Evolutionary conservation across 2,888 invertebrate genomes (phyloP), one percentile per base, ranked within the genome.

Genomic region (Oegoconia quadripuncta): DNA sequence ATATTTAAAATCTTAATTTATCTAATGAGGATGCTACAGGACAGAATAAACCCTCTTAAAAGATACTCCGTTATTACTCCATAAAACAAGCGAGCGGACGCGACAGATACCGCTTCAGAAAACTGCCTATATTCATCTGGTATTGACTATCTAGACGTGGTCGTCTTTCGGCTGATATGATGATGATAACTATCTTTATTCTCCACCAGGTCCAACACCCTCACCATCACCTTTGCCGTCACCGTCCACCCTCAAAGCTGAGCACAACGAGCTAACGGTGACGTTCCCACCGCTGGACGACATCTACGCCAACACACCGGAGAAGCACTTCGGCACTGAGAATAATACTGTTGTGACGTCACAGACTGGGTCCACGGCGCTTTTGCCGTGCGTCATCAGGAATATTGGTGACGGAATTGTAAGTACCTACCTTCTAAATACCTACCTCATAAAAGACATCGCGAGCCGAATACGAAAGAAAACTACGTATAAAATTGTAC

Each of bases 401-500:
- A 94, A 95, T 71, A 93, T 95, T 57, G 95, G 95, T 35, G 95
- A 96, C 75, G 95, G 95, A 60, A 93, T 94, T 90, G 96, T 96
- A 78, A 94, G 95, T 91, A 57, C 5, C 12, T 18, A n/a, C n/a
- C n/a, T n/a, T n/a, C n/a, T n/a, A n/a, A n/a, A n/a, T n/a, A n/a
- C n/a, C n/a, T n/a, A n/a, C n/a, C n/a, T n/a, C n/a, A n/a, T n/a
- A n/a, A n/a, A n/a, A n/a, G n/a, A n/a, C n/a, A n/a, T n/a, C n/a
- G n/a, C n/a, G n/a, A n/a, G n/a, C n/a, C n/a, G n/a, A n/a, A n/a
- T n/a, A n/a, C n/a, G n/a, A n/a, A n/a, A n/a, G n/a, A n/a, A n/a
- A n/a, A n/a, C n/a, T n/a, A n/a, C n/a, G n/a, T n/a, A n/a, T n/a
- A n/a, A n/a, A n/a, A n/a, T n/a, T n/a, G n/a, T n/a, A n/a, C n/a